Percentiles rank a stretch among this genome's conserved stretches.
Conservation (phyloP, 2,113 vertebrate genomes). For the Talpa occidentalis region DNA sequence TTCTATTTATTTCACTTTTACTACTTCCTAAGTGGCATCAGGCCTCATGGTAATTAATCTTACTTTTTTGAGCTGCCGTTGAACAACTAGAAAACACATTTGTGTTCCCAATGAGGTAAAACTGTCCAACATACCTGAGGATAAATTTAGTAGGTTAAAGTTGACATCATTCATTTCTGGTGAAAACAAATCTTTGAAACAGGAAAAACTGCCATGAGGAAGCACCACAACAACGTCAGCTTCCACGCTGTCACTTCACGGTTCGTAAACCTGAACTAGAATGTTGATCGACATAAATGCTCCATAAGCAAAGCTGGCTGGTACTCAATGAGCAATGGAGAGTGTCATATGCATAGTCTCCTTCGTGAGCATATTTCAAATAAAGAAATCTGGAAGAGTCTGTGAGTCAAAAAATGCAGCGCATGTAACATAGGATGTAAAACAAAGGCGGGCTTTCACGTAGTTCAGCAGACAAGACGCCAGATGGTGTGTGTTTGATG, state of each 20-base stretch:
- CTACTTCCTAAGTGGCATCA: background rate
- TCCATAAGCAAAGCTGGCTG: background rate
- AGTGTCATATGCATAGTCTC: background rate
- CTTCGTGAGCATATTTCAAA: constrained; percentile 44
- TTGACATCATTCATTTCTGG: background rate
- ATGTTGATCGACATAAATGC: background rate
- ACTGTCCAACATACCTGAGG: background rate
- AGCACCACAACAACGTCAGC: background rate
- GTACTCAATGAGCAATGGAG: background rate
- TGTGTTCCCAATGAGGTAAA: constrained; percentile 25
- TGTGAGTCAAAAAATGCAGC: constrained; percentile 14
- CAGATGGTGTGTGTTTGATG: background rate
- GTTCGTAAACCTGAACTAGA: constrained; percentile 7
- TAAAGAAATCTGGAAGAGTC: constrained; percentile 21
- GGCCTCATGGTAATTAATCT: background rate
- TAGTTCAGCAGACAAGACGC: background rate
- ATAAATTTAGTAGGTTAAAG: background rate
- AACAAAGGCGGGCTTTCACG: background rate
- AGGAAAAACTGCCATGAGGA: background rate
- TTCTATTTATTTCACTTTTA: background rate
- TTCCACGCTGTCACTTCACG: background rate
- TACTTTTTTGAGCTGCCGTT: background rate
- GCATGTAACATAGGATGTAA: background rate
- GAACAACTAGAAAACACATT: background rate
- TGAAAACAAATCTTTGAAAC: constrained; percentile 29